Percentiles rank a stretch among this genome's conserved stretches.
Conservation (phyloP, 2,113 vertebrate species). For the Equus quagga region DNA sequence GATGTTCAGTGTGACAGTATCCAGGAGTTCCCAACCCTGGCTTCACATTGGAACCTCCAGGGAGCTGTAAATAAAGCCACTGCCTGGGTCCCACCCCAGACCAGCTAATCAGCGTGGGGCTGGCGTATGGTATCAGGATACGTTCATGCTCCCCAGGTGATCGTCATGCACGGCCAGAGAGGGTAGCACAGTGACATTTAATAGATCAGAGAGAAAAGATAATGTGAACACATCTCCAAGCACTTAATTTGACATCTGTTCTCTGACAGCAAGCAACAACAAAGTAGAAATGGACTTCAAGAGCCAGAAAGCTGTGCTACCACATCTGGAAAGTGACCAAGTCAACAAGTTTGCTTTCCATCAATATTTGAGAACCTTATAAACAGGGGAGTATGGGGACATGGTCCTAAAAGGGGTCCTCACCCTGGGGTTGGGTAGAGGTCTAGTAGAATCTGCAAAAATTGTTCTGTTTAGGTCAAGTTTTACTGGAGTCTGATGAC, state of each 20-base stretch:
- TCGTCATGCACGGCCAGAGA: accelerated
- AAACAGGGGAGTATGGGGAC: background rate
- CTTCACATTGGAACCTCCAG: background rate
- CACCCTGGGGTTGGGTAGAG: background rate
- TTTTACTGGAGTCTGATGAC: background rate
- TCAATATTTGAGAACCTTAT: background rate
- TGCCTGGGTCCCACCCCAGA: background rate
- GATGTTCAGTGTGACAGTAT: background rate
- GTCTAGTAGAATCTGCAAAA: background rate
- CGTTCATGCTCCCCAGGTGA: background rate
- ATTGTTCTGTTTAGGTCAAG: background rate
- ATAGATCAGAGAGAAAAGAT: background rate
- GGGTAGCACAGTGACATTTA: background rate
- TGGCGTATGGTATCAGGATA: background rate
- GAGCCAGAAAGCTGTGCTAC: background rate
- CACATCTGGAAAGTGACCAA: background rate
- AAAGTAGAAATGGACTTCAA: background rate
- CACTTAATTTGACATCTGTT: background rate
- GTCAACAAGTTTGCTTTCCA: background rate
- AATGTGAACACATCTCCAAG: background rate
- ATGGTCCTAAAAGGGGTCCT: background rate
- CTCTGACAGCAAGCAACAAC: background rate
- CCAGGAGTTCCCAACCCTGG: background rate
- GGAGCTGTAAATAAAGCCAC: background rate
- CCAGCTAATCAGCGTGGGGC: background rate